Evolutionary conservation across 2,888 invertebrate genomes (phyloP).

Genomic region (Incurvaria masculella): DNA sequence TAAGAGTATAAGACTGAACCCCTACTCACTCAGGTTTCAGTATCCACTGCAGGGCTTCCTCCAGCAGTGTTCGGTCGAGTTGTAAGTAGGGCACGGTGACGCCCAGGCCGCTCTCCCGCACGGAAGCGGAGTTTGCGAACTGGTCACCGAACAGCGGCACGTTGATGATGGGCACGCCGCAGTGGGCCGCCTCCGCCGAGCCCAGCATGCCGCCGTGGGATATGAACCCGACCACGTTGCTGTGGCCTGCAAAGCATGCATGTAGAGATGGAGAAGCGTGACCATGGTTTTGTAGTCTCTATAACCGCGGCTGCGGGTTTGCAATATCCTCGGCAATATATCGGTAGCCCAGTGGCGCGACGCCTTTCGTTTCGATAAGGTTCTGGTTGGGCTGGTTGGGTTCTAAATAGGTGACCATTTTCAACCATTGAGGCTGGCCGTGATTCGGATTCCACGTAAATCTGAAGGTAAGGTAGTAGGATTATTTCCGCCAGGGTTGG

Average conservation of each 20-base stretch:
- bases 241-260: slow-evolving; percentile 47
- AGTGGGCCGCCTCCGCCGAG: slow-evolving; percentile 45
- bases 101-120: slow-evolving; percentile 40
- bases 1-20: slow-evolving; percentile 1
- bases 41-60: slow-evolving; percentile 29
- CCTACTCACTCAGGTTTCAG: slow-evolving; percentile 31
- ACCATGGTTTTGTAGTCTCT: too few relatives aligned
- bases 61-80: slow-evolving; percentile 32
- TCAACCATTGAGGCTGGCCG: too few relatives aligned
- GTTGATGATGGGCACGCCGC: slow-evolving; percentile 42
- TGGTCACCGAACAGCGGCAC: slow-evolving; percentile 57
- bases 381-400: too few relatives aligned
- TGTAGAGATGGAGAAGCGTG: too few relatives aligned
- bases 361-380: too few relatives aligned
- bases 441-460: too few relatives aligned
- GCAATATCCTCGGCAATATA: too few relatives aligned
- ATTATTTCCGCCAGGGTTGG: too few relatives aligned
- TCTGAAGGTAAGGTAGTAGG: too few relatives aligned
- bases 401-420: too few relatives aligned
- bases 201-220: slow-evolving; percentile 52
- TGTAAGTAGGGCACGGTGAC: slow-evolving; percentile 33
- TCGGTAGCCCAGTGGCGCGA: too few relatives aligned
- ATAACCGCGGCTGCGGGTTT: too few relatives aligned
- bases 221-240: slow-evolving; percentile 47
- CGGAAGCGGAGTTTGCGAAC: slow-evolving; percentile 38